Percentiles rank a stretch among this genome's conserved stretches.
phyloP scores from a whole-genome alignment of 2,113 vertebrate species.

The Crocuta crocuta region DNA sequence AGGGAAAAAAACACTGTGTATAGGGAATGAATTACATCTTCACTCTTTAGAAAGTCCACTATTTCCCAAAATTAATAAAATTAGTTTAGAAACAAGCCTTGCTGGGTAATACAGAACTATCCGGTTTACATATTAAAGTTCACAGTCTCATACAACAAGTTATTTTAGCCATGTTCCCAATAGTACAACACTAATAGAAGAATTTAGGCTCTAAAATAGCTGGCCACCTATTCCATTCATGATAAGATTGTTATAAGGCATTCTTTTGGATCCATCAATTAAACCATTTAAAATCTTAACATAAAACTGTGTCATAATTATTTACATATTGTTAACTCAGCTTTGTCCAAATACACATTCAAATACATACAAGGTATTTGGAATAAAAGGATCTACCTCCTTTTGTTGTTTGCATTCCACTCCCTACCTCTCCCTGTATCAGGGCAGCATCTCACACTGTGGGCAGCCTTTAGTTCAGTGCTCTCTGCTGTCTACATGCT shows the following conservation, averaged over 20 bases:
- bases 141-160: not conserved
- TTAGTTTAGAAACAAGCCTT: constrained; percentile 16
- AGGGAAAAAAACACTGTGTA: too few relatives aligned
- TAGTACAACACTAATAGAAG: not conserved
- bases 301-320: not conserved
- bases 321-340: not conserved
- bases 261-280: not conserved
- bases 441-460: not conserved
- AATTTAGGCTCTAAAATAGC: constrained; percentile 30
- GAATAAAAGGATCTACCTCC: not conserved
- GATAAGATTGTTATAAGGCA: constrained; percentile 59
- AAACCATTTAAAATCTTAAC: not conserved
- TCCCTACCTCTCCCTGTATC: not conserved
- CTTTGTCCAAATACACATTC: not conserved
- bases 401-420: not conserved
- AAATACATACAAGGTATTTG: not conserved
- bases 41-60: not conserved
- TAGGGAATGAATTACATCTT: not conserved
- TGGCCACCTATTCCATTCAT: constrained; percentile 70
- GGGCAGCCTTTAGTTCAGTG: not conserved
- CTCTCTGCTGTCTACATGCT: fast-evolving
- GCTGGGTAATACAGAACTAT: not conserved
- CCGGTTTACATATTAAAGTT: constrained; percentile 31
- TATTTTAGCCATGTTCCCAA: not conserved
- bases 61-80: constrained; percentile 14